Percentiles rank a stretch among this genome's conserved stretches.
Conservation (phyloP, 1,140 invertebrate species). For the Mercenaria mercenaria region DNA sequence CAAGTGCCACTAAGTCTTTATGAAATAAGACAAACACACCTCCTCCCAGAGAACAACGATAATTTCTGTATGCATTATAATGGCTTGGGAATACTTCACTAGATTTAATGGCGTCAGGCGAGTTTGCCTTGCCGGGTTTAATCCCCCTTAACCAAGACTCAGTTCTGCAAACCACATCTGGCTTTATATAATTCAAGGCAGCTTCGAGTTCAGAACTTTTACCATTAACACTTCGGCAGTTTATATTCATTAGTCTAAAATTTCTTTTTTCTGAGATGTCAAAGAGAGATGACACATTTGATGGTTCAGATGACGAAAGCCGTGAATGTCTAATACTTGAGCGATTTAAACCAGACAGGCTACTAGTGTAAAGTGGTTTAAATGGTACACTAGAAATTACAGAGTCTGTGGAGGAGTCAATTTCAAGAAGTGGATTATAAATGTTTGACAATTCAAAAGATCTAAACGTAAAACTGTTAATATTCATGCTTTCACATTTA, state of each 20-base stretch:
- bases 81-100: slow-evolving; percentile 51
- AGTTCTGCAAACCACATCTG: slow-evolving; percentile 49
- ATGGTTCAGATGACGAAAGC: background rate
- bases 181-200: slow-evolving; percentile 34
- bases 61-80: slow-evolving; percentile 58
- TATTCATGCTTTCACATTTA: slow-evolving; percentile 46
- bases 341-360: background rate
- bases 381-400: background rate
- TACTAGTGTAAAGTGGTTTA: slow-evolving; percentile 14
- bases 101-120: slow-evolving; percentile 31
- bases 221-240: slow-evolving; percentile 1
- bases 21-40: slow-evolving; percentile 65
- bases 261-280: slow-evolving; percentile 23
- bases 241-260: slow-evolving; percentile 24
- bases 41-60: slow-evolving; percentile 55
- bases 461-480: background rate
- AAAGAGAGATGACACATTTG: background rate
- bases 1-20: slow-evolving; percentile 40
- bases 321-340: background rate
- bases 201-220: slow-evolving; percentile 50
- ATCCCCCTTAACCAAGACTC: slow-evolving; percentile 51
- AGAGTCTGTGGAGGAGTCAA: slow-evolving; percentile 11
- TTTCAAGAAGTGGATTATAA: background rate
- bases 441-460: background rate
- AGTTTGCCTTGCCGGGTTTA: slow-evolving; percentile 31